Evolutionary conservation across 2,888 invertebrate genomes (phyloP).

Genomic region (Camponotus fellah): DNA sequence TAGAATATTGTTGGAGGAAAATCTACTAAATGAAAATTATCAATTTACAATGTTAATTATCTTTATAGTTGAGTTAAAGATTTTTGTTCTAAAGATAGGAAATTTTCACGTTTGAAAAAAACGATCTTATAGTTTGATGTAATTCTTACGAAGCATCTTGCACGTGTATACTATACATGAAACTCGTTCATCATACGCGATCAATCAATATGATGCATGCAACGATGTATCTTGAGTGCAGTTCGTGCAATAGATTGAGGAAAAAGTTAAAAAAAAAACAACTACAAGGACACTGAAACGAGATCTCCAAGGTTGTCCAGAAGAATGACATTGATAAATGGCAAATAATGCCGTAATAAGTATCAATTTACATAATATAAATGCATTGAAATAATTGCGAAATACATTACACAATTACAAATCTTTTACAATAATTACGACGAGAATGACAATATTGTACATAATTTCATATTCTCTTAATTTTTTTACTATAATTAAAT

Average conservation of each 20-base stretch:
- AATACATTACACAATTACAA: neutral
- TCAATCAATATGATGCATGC: neutral
- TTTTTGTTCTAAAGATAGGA: neutral
- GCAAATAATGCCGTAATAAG: neutral
- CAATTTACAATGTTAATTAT: neutral
- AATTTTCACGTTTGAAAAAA: neutral
- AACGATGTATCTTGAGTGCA: conserved; percentile 7
- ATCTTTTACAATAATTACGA: neutral
- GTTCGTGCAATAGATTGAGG: neutral
- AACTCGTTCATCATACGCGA: conserved; percentile 11
- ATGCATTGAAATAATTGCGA: neutral
- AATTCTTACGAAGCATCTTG: neutral
- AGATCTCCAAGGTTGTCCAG: neutral
- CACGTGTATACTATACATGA: neutral
- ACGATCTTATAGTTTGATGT: neutral
- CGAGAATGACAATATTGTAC: no score
- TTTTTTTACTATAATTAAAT: neutral
- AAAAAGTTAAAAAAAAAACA: neutral
- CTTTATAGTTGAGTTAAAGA: neutral
- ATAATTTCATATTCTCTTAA: neutral
- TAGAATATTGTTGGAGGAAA: conserved; percentile 8
- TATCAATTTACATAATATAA: neutral
- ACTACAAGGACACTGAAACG: neutral
- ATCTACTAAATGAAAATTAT: conserved; percentile 6
- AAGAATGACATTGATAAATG: conserved; percentile 5